Base-by-base conservation (phyloP, 2,888 invertebrate genomes). In the Zhengitettix transpicula region DNA sequence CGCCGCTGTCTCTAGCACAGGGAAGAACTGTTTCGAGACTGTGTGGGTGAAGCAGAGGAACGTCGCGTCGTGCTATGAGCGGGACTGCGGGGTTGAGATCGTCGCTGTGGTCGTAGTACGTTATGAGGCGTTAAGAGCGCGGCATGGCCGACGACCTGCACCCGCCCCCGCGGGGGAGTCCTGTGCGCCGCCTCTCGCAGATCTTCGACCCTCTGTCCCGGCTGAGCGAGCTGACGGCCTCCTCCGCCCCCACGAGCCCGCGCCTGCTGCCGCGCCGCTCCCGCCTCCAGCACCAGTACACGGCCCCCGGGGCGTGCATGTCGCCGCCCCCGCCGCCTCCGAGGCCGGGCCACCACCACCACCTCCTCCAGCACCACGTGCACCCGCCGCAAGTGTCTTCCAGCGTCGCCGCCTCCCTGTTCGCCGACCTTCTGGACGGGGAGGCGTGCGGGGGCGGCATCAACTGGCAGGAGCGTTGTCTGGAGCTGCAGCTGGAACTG, bases 391-490 rank as follows among this genome's bases (percentile, higher is more conserved):
- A 53, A 15, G 42, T 56, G 42, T 60, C 59, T 64, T 68, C 52
- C 65, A 68, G 1, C 60, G 58, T 59, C 12, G 42, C 58, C 52
- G 52, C n/a, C 51, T 17, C 17, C 42, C 51, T 60, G 63, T 64
- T 68, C 52, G 65, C 67, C 1, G 61, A 62, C 59, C 58, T 56
- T 69, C 74, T 72, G 73, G 73, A 71, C 74, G 73, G 71, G 72
- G 68, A 65, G 55, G 42, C 55, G 47, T 42, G 42, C 41, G 28
- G 42, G 47, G 61, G 59, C 42, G 58, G 54, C 51, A 81, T 89
- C 69, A 89, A 90, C 74, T 93, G 92, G 93, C 89, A 91, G 75
- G 90, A 91, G 74, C 78, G 89, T 60, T 93, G 92, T 70, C 73
- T 90, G 68, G 87, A 89, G 71, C 74, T 94, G 66, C 92, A 93